These are phyloP conservation scores for Brachypteracias leptosomus DNA, from an alignment of 2,113 vertebrate genomes.

Conservation along the genomic window DNA sequence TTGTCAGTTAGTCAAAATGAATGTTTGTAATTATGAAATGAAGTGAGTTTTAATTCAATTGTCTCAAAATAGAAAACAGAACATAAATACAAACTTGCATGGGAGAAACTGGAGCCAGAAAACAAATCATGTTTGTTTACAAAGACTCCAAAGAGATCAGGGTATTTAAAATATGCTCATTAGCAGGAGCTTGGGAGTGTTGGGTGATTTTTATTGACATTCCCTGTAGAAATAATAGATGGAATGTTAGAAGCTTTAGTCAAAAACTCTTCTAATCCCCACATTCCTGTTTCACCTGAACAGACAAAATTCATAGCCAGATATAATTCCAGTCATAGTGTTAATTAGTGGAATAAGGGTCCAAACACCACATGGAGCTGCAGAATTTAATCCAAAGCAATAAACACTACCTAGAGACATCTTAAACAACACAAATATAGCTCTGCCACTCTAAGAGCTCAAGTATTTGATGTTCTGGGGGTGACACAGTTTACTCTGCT, in stretches of 20 bases:
- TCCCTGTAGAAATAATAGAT: neutral
- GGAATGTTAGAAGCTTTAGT: neutral
- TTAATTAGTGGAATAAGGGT: neutral
- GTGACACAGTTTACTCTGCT: neutral
- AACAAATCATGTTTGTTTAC: slow-evolving; percentile 10
- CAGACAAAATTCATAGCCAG: neutral
- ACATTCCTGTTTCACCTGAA: neutral
- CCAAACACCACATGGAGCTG: neutral
- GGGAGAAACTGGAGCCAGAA: neutral
- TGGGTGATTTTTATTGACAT: neutral
- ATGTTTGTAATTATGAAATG: slow-evolving; percentile 25
- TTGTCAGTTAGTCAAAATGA: slow-evolving; percentile 45
- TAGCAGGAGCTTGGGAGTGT: neutral
- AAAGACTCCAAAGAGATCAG: neutral
- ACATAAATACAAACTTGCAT: neutral
- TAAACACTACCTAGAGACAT: neutral
- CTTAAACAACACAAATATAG: neutral
- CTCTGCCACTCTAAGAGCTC: neutral
- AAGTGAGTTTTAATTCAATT: slow-evolving; percentile 42
- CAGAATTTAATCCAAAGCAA: slow-evolving; percentile 7
- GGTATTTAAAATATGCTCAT: neutral
- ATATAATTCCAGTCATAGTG: neutral
- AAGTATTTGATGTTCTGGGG: neutral
- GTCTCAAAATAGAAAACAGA: slow-evolving; percentile 32
- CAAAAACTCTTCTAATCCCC: neutral